Base-by-base conservation (phyloP, 1,140 invertebrate genomes). In the Heliconius nattereri region DNA sequence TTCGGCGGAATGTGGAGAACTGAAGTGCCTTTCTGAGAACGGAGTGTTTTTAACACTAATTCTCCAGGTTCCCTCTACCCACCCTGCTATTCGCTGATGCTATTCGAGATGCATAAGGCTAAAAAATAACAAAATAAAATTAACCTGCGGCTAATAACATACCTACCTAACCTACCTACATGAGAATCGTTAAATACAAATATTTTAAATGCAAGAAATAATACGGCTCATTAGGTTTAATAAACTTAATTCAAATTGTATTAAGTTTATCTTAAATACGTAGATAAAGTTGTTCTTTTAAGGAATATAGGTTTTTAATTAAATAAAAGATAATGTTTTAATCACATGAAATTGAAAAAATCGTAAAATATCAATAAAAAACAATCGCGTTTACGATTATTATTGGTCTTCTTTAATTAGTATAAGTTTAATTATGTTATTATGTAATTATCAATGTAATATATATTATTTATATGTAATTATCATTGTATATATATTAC, bases 211-310 rank as follows among this genome's bases (percentile, higher is more conserved):
- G 26, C 60, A 16, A 26, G 23, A 66, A 66, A 29, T 29, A 66
- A 66, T 26, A 16, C 11, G 26, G 60, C 60, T 66, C 60, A 66
- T 66, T 66, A 66, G 60, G 23, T 13, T 26, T 29, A 66, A 66
- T 66, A 11, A 60, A 60, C 54, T 60, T 60, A 9, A 60, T 60
- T 60, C 26, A 29, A 66, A 26, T 6, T 66, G 23, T 29, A 66
- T 66, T 26, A 5, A 19, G 13, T 26, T 29, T 66, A 66, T 66
- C 60, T 66, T 66, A 66, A 66, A 66, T 23, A 66, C 60, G 26
- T 66, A 66, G 60, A 66, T 66, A 66, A 29, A 66, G 60, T 66
- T 66, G 26, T 66, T 66, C 26, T 66, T 66, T 13, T 13, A 66
- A 66, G 9, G 23, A 1, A 13, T 66, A 66, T 66, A 8, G 9